Evolutionary conservation across 1,140 invertebrate species (phyloP).

Genomic region (Drosophila murphyi): DNA sequence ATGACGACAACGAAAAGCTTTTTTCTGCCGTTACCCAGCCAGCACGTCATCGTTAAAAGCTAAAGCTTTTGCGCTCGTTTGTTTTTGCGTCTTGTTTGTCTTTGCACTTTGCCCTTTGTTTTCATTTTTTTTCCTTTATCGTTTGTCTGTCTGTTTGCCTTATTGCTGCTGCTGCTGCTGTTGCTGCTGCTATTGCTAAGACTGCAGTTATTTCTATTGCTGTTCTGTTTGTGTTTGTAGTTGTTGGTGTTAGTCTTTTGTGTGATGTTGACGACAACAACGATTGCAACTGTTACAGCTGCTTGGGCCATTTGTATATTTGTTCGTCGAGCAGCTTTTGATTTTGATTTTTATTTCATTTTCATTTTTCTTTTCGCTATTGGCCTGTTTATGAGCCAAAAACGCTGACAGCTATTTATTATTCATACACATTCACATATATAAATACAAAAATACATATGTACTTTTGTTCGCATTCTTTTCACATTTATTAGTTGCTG

Average conservation of each 20-base stretch:
- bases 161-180: constrained; percentile 1
- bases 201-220: constrained; percentile 8
- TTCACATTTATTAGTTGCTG: constrained; percentile 36
- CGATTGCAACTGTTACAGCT: constrained; percentile 41
- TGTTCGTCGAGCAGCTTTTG: constrained; percentile 19
- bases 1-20: constrained; percentile 71
- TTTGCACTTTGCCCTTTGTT: constrained; percentile 21
- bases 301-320: constrained; percentile 37
- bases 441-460: constrained; percentile 17
- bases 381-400: constrained; percentile 49
- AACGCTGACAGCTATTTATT: constrained; percentile 56
- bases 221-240: constrained; percentile 7
- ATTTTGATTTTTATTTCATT: constrained; percentile 28
- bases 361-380: constrained; percentile 7
- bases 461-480: constrained; percentile 59
- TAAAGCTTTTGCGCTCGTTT: constrained; percentile 42
- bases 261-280: background rate
- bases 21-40: constrained; percentile 11
- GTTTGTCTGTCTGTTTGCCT: constrained; percentile 2
- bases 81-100: constrained; percentile 13
- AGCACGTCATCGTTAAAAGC: constrained; percentile 48
- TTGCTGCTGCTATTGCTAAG: background rate
- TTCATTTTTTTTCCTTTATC: background rate
- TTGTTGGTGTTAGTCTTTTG: constrained; percentile 20
- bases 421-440: constrained; percentile 43